phyloP scores from a whole-genome alignment of 2,797 vertebrate genomes.

The Sebastolobus alascanus region DNA sequence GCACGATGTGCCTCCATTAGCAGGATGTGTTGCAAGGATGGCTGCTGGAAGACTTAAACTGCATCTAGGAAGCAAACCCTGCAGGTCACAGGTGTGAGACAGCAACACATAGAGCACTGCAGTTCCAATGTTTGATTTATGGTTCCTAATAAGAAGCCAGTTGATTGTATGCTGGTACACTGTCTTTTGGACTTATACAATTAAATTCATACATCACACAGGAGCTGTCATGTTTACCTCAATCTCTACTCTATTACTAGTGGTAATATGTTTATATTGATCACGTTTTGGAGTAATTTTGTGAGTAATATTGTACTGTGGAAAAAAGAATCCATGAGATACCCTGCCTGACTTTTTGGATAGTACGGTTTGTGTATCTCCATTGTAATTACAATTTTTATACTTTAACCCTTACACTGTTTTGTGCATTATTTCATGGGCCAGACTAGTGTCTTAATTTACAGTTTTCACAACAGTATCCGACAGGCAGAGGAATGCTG shows the following conservation, averaged over 20 bases:
- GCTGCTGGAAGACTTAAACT: conserved; percentile 21
- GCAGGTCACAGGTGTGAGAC: conserved; percentile 27
- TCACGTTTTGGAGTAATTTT: not conserved
- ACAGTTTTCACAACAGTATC: too few relatives aligned
- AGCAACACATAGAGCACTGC: conserved; percentile 11
- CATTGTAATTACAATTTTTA: too few relatives aligned
- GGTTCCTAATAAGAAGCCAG: not conserved
- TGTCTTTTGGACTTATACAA: not conserved
- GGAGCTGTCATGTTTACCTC: not conserved
- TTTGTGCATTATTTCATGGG: too few relatives aligned
- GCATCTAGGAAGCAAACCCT: conserved; percentile 32
- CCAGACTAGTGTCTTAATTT: too few relatives aligned
- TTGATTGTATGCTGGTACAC: not conserved
- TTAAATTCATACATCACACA: conserved; percentile 9
- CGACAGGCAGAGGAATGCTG: too few relatives aligned
- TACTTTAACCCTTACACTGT: too few relatives aligned
- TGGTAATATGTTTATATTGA: not conserved
- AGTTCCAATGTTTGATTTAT: not conserved
- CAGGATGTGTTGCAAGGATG: conserved; percentile 43
- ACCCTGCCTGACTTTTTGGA: too few relatives aligned
- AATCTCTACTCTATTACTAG: not conserved
- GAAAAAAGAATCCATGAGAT: too few relatives aligned
- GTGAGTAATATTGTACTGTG: too few relatives aligned
- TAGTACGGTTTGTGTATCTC: too few relatives aligned
- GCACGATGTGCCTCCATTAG: conserved; percentile 71